Base-by-base conservation (phyloP, 2,113 vertebrate species). In the Motacilla alba region DNA sequence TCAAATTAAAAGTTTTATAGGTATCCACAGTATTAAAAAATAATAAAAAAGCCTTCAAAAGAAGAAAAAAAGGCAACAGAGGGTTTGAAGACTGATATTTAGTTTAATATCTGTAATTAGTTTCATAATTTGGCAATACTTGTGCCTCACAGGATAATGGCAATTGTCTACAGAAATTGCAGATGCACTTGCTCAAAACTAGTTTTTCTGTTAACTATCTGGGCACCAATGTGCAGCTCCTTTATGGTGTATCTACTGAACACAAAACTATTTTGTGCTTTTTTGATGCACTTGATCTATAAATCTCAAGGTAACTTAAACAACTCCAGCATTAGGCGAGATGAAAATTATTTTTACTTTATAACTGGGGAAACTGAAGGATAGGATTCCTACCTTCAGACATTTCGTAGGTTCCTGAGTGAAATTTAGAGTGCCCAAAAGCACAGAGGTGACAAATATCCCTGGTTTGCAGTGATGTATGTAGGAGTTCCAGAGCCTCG, bases 51-150 rank as follows among this genome's bases (percentile, higher is more conserved):
- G 27, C 44, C 59, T 95, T 97, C 85, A 96, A 96, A 97, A 70
- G 24, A 83, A 64, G 37, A 26, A 95, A 93, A 85, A 96, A 90
- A 94, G 37, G 64, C 70, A 92, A 46, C 50, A 76, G 74, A 69
- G 46, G 11, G 23, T 89, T 93, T 94, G 60, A 94, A 97, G 80
- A 58, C 74, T 69, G 63, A 72, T 95, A 96, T 66, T 96, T 92
- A 52, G 44, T 90, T 95, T 94, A 96, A 93, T 92, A 97, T 94
- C 87, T 92, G 56, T 95, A 97, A 93, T 97, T 96, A 96, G 56
- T 63, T 95, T 92, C 83, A 94, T 96, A 97, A 96, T 93, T 94
- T 73, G 70, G 80, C 56, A 73, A 87, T 86, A 84, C 30, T 74
- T 93, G 28, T 66, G 35, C 72, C 69, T 97, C 37, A 33, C 27